Percentiles rank a stretch among this genome's conserved stretches.
Evolutionary conservation across 2,113 vertebrate species (phyloP).

Genomic region (Pardalotus punctatus): DNA sequence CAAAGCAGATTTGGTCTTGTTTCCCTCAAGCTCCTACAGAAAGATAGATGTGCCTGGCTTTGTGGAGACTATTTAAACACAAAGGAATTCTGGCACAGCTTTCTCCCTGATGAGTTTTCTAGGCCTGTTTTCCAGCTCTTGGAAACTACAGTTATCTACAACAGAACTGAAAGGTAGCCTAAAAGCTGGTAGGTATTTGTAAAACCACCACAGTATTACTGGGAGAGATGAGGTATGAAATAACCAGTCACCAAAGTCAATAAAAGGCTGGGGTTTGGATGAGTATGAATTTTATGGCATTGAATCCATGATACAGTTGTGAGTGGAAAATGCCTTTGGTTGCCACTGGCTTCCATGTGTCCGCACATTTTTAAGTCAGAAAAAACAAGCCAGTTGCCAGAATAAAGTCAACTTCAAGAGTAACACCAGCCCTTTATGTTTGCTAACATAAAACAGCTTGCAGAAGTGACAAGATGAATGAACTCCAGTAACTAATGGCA

Average conservation of each 20-base stretch:
- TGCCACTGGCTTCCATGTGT: neutral
- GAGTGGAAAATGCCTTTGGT: neutral
- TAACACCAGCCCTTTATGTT: neutral
- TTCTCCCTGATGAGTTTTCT: neutral
- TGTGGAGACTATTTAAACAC: neutral
- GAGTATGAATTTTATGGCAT: neutral
- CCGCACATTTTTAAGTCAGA: neutral
- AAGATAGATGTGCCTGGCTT: neutral
- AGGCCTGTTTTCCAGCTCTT: neutral
- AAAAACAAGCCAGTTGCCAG: neutral
- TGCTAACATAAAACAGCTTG: neutral
- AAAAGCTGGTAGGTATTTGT: neutral
- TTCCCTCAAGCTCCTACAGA: neutral
- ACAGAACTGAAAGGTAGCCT: neutral
- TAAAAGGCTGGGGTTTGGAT: neutral
- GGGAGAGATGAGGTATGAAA: neutral
- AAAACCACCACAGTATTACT: no score
- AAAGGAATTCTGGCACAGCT: neutral
- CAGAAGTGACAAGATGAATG: neutral
- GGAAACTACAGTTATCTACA: neutral
- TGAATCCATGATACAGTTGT: neutral
- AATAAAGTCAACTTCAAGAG: neutral
- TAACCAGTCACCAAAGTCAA: neutral
- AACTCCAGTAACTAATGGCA: neutral
- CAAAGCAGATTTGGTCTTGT: neutral